Conservation (phyloP, 2,797 vertebrate genomes). For the Pangasius krempfi region DNA sequence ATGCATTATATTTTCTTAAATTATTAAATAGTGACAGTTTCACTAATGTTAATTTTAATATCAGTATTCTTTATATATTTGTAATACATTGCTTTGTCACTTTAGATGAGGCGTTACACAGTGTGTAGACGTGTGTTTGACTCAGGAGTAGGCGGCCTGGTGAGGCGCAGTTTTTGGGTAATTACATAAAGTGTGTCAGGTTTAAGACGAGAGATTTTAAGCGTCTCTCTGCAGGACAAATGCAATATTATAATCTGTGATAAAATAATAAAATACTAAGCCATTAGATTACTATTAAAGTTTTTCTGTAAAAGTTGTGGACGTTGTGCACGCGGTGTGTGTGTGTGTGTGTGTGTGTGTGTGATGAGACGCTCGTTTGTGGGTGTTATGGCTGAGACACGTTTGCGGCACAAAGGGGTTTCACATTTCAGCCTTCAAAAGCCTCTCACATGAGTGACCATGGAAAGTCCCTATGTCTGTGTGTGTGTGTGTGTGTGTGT, state of each 20-base stretch:
- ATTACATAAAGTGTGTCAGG: neutral
- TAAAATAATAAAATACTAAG: neutral
- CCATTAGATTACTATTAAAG: neutral
- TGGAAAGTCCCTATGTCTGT: slow-evolving; percentile 75
- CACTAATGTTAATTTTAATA: neutral
- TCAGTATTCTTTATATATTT: neutral
- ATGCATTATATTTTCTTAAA: too few species aligned
- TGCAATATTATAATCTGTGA: neutral
- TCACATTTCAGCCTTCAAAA: slow-evolving; percentile 72
- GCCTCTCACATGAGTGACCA: slow-evolving; percentile 60
- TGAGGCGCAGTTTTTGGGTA: neutral
- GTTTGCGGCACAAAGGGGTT: slow-evolving; percentile 71
- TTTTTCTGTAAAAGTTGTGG: neutral
- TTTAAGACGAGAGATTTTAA: neutral
- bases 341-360: neutral
- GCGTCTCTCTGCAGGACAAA: neutral
- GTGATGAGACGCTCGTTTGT: slow-evolving; percentile 17
- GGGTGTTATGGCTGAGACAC: slow-evolving; percentile 31
- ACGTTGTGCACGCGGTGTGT: neutral
- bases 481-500: slow-evolving; percentile 26
- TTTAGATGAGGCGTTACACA: neutral
- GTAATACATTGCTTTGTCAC: neutral
- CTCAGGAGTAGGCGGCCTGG: neutral
- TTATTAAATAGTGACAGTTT: neutral
- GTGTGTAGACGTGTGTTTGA: neutral